Base-by-base conservation (phyloP, 2,113 vertebrate species). In the Carassius auratus region DNA sequence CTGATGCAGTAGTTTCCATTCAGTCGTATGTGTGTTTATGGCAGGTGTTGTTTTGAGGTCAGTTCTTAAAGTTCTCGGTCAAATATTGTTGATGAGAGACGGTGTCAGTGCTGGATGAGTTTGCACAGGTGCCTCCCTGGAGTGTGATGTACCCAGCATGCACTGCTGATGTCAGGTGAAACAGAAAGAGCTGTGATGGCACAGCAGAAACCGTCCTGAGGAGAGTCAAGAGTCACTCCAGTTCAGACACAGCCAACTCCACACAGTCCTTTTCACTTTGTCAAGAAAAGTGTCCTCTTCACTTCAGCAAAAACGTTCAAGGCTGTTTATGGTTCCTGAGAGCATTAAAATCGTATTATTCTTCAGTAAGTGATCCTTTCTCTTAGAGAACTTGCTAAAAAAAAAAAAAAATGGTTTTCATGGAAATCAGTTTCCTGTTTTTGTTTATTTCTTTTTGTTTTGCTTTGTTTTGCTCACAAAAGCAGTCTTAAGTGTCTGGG, bases 91-190 rank as follows among this genome's bases (percentile, higher is more conserved):
- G 78, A 74, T 50, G 78, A 57, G 68, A 50, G 84, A 73, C 6
- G n/a, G 30, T 10, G 61, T 81, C 50, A 84, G 81, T 84, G 64
- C 66, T 81, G 73, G 75, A 23, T 68, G 77, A 79, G 30, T 64
- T 68, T 75, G 81, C 80, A 88, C 84, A 88, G 88, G 79, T 83
- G 59, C 15, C 59, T 87, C 88, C 76, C 86, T 17, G 71, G 88
- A 85, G 87, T 88, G 76, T 68, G 48, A 76, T 84, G 66, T 87
- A 66, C 84, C 48, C 81, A 64, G 52, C 45, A 71, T 78, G 76
- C 87, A 36, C 36, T 78, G 86, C 87, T 90, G 87, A 88, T 80
- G 83, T 59, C 80, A 86, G 84, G 74, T 26, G 45, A 87, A 85
- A 75, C 57, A 17, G 77, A 86, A 62, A 77, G 48, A 79, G 55